phyloP scores from a whole-genome alignment of 2,113 vertebrate species.

The Pachyramphus minor region DNA sequence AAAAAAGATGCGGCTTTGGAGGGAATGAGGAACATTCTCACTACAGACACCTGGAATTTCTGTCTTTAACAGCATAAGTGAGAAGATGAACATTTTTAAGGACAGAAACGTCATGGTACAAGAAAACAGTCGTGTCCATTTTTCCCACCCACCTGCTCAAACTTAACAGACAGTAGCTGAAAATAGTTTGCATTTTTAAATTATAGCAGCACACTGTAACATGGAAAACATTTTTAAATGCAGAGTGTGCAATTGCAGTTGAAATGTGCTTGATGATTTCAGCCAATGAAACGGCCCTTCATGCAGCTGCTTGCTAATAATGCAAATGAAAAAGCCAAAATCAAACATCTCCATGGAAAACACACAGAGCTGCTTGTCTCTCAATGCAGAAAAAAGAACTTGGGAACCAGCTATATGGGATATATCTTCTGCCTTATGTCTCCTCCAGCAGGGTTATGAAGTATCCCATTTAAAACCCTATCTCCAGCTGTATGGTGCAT shows the following conservation, averaged over 20 bases:
- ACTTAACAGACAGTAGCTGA: background rate
- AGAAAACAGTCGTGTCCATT: background rate
- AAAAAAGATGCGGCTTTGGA: background rate
- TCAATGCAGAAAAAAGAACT: background rate
- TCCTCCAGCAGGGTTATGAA: background rate
- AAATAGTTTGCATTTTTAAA: background rate
- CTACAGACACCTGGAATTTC: background rate
- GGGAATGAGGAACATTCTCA: background rate
- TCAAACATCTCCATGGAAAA: background rate
- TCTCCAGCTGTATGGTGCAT: background rate
- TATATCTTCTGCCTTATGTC: background rate
- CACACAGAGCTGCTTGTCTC: background rate
- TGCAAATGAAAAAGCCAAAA: conserved; percentile 28
- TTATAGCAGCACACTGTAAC: background rate
- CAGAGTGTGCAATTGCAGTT: conserved; percentile 1
- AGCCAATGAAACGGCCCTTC: conserved; percentile 11
- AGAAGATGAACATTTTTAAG: conserved; percentile 1
- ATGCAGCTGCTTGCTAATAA: conserved; percentile 29
- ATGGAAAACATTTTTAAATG: background rate
- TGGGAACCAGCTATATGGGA: background rate
- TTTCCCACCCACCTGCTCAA: background rate
- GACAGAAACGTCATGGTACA: background rate
- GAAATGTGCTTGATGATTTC: background rate
- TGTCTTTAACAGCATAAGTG: background rate
- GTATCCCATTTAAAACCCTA: background rate